phyloP scores from a whole-genome alignment of 2,888 invertebrate species.

The Tipula helvola region DNA sequence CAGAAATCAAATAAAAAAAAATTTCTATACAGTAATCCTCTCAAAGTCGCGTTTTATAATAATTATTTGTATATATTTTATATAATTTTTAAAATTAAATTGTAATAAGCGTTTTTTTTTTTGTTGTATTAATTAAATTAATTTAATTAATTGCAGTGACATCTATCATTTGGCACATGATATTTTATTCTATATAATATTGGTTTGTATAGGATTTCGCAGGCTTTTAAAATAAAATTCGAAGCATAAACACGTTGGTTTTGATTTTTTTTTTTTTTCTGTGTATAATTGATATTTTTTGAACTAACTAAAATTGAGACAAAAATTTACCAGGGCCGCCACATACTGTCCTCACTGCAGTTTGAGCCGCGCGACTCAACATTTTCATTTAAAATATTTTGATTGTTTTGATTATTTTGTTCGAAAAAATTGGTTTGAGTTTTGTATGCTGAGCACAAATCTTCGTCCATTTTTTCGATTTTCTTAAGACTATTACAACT shows the following conservation, averaged over 20 bases:
- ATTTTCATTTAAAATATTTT: slow-evolving; percentile 22
- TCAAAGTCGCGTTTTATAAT: neutral
- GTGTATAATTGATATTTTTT: neutral
- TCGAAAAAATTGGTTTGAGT: slow-evolving; percentile 13
- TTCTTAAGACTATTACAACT: neutral
- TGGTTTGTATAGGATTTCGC: neutral
- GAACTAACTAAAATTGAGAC: neutral
- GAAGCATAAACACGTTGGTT: neutral
- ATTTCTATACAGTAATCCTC: neutral
- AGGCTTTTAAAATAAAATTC: neutral
- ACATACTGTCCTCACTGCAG: slow-evolving; percentile 27
- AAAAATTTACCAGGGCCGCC: slow-evolving; percentile 40
- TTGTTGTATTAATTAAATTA: neutral
- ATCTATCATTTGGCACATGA: neutral
- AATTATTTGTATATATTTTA: neutral
- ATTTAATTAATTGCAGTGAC: neutral
- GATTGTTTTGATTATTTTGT: slow-evolving; percentile 22
- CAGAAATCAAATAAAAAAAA: neutral
- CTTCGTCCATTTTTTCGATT: slow-evolving; percentile 16
- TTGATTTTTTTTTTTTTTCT: neutral
- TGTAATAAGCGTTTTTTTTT: neutral
- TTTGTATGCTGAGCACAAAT: neutral
- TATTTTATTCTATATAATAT: neutral
- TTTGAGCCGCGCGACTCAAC: slow-evolving; percentile 13
- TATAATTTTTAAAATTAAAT: slow-evolving; percentile 4